These are phyloP conservation scores for Nicator chloris DNA, from an alignment of 2,113 vertebrate genomes.

Conservation along the genomic window DNA sequence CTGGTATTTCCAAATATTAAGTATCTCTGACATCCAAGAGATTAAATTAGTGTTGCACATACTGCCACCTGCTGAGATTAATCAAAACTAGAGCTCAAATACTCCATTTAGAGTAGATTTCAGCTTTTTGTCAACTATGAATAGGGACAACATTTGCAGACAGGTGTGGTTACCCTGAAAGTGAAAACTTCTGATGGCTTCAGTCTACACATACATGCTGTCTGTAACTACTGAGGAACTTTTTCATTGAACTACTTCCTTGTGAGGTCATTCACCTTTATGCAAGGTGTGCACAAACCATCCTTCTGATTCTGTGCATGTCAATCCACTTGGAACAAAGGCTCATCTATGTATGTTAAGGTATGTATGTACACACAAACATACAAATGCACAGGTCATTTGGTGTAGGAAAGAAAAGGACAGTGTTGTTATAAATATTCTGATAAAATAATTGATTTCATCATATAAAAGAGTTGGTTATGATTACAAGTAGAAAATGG, in stretches of 20 bases:
- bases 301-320: neutral
- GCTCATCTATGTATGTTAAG: fast-evolving
- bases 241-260: neutral
- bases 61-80: constrained; percentile 9
- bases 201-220: too few relatives aligned
- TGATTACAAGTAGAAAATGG: neutral
- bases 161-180: neutral
- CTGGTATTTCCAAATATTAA: neutral
- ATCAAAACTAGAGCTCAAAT: neutral
- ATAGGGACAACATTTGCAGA: neutral
- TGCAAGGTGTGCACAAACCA: fast-evolving
- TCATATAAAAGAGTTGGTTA: neutral
- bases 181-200: neutral
- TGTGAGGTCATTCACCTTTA: neutral
- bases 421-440: neutral
- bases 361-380: neutral
- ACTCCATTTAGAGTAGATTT: neutral
- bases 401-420: neutral
- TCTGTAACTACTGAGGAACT: neutral
- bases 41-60: neutral
- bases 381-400: neutral
- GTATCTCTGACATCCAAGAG: neutral
- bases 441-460: neutral
- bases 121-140: neutral
- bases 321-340: neutral